Percentiles rank a stretch among this genome's conserved stretches.
Conservation (phyloP, 2,113 vertebrate species). For the Sorex araneus region DNA sequence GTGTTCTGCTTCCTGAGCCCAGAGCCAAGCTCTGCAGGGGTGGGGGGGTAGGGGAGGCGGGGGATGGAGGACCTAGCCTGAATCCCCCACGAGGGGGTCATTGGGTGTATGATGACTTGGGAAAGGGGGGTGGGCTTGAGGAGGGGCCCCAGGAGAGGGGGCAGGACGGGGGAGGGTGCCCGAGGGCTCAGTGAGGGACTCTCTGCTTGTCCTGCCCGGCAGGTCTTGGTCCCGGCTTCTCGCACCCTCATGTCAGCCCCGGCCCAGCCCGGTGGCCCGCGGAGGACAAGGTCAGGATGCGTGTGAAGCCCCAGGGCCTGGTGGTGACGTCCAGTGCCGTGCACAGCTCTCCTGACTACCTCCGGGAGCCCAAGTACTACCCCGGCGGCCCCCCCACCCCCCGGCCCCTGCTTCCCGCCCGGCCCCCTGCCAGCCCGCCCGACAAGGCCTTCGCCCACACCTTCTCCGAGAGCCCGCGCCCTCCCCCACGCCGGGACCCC, state of each 20-base stretch:
- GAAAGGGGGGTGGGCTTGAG: neutral
- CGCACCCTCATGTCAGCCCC: slow-evolving; percentile 91
- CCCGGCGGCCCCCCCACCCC: slow-evolving; percentile 87
- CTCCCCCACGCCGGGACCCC: slow-evolving; percentile 89
- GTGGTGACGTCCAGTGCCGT: slow-evolving; percentile 90
- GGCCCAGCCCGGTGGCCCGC: slow-evolving; percentile 89
- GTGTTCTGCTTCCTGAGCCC: neutral
- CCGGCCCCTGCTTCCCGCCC: slow-evolving; percentile 83
- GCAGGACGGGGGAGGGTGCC: fast-evolving
- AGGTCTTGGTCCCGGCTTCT: slow-evolving; percentile 89
- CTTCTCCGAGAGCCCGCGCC: slow-evolving; percentile 90
- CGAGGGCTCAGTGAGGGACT: neutral
- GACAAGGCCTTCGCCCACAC: slow-evolving; percentile 89
- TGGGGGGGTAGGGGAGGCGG: neutral
- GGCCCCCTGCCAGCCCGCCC: slow-evolving; percentile 86
- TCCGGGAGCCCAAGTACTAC: slow-evolving; percentile 91
- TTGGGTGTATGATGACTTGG: neutral
- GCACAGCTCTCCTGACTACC: slow-evolving; percentile 90
- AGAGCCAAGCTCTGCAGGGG: neutral
- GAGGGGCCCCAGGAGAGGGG: neutral
- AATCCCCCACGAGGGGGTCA: neutral
- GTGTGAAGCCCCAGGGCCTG: slow-evolving; percentile 91
- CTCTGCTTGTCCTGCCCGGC: slow-evolving; percentile 59
- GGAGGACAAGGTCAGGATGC: slow-evolving; percentile 91
- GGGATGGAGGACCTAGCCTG: too few relatives aligned